Evolutionary conservation across 2,113 vertebrate species (phyloP).

Genomic region (Tragelaphus buxtoni): DNA sequence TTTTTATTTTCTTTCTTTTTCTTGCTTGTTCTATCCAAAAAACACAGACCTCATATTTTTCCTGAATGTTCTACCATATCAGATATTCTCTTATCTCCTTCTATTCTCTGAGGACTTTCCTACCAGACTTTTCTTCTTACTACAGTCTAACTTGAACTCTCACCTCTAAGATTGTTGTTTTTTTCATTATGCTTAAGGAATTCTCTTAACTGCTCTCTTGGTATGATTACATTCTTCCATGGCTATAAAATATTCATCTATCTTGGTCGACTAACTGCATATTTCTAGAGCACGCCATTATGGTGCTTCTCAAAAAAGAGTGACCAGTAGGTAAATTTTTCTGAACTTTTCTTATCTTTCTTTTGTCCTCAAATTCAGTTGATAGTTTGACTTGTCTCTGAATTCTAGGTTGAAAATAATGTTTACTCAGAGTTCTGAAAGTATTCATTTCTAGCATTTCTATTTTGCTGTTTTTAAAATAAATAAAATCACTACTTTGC

Average conservation of each 20-base stretch:
- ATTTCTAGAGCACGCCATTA: neutral
- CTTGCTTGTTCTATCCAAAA: neutral
- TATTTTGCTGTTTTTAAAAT: neutral
- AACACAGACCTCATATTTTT: neutral
- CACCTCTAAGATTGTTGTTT: neutral
- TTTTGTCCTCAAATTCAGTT: neutral
- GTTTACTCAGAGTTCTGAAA: neutral
- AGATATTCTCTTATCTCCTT: neutral
- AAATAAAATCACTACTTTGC: neutral
- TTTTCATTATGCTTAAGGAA: neutral
- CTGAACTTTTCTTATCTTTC: neutral
- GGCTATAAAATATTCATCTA: neutral
- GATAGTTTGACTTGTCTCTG: neutral
- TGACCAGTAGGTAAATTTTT: neutral
- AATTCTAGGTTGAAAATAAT: conserved; percentile 10
- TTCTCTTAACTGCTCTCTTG: neutral
- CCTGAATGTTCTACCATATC: neutral
- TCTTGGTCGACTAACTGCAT: neutral
- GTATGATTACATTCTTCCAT: neutral
- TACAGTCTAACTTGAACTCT: neutral
- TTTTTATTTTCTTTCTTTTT: neutral
- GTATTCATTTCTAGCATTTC: neutral
- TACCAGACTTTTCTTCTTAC: neutral
- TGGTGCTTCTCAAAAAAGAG: neutral
- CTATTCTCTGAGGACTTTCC: neutral